Base-by-base conservation (phyloP, 1,140 invertebrate genomes). In the Monochamus saltuarius region DNA sequence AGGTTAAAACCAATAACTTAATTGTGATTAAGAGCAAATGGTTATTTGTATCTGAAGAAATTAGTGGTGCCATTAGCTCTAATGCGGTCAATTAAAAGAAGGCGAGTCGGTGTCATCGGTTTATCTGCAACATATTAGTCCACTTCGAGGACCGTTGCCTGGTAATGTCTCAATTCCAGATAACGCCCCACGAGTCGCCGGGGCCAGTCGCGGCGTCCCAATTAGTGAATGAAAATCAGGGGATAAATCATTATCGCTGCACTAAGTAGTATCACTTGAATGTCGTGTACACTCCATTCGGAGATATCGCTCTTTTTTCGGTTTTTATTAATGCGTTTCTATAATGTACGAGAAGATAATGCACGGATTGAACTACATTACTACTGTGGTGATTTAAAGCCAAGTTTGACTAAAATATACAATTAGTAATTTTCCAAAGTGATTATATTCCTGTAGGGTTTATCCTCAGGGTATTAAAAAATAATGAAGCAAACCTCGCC, bases 91-190 rank as follows among this genome's bases (percentile, higher is more conserved):
- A 55, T 55, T 55, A 55, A 55, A 55, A 55, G 53, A 55, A 55
- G 53, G 53, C 53, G 53, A 40, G 53, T 55, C 43, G 53, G 43
- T 55, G 53, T 55, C 53, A 55, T 40, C 53, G 46, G 43, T 43
- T 55, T 55, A 55, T 55, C 53, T 55, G 53, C n/a, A 43, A 45
- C 53, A 35, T 43, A 55, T 55, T 55, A 55, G 53, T 55, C 53
- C 40, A 43, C 43, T 55, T 43, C 11, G 38, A 29, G 29, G 51
- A 40, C n/a, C 36, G 35, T 54, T 38, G 46, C 53, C 43, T 34
- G 53, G 53, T 43, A 55, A 55, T 43, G 53, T 55, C 53, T 55
- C 53, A 55, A 55, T 55, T 55, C 53, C 53, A 43, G 53, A 55
- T 55, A 55, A 54, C 43, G 46, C 53, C 53, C 46, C 40, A 29